Percentiles rank a stretch among this genome's conserved stretches.
These are phyloP conservation scores for Bettongia penicillata DNA, from an alignment of 2,113 vertebrate genomes.

Conservation along the genomic window DNA sequence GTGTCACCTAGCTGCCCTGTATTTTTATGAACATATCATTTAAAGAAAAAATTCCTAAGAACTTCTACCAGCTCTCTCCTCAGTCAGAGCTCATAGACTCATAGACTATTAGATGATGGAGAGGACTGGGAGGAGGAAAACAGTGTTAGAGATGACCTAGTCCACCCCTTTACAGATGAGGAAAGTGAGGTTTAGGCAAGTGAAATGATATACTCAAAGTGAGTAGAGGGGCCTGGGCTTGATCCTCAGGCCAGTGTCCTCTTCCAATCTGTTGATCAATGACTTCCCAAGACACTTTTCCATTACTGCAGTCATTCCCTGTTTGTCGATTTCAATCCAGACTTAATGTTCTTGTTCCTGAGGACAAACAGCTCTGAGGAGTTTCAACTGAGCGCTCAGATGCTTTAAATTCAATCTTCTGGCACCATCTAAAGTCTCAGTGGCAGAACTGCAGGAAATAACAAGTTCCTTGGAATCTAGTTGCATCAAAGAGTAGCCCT, in stretches of 20 bases:
- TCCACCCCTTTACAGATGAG: background rate
- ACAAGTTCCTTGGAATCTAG: accelerated
- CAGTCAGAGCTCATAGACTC: background rate
- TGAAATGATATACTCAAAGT: background rate
- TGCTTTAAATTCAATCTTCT: background rate
- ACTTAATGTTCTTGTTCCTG: background rate
- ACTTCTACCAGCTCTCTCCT: background rate
- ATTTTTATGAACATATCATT: background rate
- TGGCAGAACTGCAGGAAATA: background rate
- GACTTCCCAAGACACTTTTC: conserved; percentile 19
- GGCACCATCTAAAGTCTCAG: conserved; percentile 23
- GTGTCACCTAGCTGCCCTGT: background rate
- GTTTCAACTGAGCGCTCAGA: accelerated
- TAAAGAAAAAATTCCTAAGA: background rate
- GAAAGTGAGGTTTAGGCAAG: background rate
- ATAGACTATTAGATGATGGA: background rate
- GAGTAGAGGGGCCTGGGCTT: background rate
- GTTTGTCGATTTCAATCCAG: background rate
- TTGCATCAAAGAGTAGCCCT: background rate
- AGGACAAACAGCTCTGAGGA: accelerated
- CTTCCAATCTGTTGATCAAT: background rate
- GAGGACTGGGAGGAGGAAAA: too few relatives aligned
- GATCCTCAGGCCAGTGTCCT: background rate
- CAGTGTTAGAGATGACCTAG: background rate
- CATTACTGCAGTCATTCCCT: conserved; percentile 38